Evolutionary conservation across 2,888 invertebrate species (phyloP).

Genomic region (Alitta virens): DNA sequence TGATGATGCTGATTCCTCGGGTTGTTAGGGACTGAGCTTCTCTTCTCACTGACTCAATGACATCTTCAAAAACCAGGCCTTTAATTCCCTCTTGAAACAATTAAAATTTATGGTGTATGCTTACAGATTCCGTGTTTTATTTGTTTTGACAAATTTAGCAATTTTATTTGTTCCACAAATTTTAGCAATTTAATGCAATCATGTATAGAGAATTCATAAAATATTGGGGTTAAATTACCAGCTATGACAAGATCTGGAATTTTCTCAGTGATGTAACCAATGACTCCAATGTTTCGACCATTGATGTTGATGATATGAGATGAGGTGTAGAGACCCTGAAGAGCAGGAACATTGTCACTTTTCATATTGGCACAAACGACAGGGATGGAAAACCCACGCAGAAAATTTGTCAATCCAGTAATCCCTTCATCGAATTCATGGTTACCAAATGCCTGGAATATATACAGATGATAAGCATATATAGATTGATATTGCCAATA

Average conservation of each 20-base stretch:
- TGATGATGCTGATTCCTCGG: conserved; percentile 73
- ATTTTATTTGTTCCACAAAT: no score
- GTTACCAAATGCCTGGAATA: neutral
- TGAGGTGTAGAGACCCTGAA: conserved; percentile 64
- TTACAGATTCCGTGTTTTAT: no score
- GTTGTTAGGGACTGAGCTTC: conserved; percentile 61
- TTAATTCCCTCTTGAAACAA: neutral
- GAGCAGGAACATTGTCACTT: conserved; percentile 58
- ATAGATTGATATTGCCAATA: no score
- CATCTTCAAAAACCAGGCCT: conserved; percentile 62
- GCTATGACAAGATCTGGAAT: conserved; percentile 30
- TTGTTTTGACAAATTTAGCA: no score
- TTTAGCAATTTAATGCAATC: no score
- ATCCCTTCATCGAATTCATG: neutral
- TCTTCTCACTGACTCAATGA: conserved; percentile 67
- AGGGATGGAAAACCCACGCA: neutral
- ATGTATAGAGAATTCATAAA: no score
- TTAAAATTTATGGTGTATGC: no score
- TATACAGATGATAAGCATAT: no score
- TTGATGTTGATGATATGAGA: conserved; percentile 65
- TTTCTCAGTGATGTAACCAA: neutral
- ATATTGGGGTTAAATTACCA: conserved; percentile 27
- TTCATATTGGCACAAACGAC: neutral
- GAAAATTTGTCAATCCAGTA: neutral
- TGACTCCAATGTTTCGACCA: neutral